Conservation (phyloP, 2,113 vertebrate genomes). For the Mola mola region DNA sequence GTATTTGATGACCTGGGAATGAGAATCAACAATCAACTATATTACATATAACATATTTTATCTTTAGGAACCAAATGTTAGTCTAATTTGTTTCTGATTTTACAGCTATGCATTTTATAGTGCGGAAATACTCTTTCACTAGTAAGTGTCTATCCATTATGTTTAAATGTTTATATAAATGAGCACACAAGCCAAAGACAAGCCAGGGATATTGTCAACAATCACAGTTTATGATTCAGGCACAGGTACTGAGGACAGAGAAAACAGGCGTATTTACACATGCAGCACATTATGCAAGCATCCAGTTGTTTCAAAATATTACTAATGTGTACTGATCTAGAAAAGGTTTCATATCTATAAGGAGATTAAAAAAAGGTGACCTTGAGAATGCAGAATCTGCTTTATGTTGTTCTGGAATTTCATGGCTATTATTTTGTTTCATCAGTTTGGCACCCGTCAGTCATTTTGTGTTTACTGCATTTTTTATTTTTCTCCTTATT, state of each 20-base stretch:
- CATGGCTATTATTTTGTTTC: conserved; percentile 5
- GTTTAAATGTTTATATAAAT: neutral
- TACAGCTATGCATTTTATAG: too few species aligned
- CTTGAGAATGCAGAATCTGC: conserved; percentile 33
- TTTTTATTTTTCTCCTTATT: neutral
- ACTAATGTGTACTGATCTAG: conserved; percentile 2
- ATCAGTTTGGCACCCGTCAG: neutral
- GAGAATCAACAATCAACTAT: too few species aligned
- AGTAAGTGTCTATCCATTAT: too few species aligned
- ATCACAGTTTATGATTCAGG: conserved; percentile 66
- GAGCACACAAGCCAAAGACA: conserved; percentile 8
- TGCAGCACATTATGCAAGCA: conserved; percentile 40
- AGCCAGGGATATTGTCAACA: conserved; percentile 48
- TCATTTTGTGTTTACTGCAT: neutral
- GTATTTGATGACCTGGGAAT: too few species aligned
- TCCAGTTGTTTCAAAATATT: conserved; percentile 37
- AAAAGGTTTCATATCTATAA: conserved; percentile 34
- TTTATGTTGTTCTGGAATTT: conserved; percentile 3
- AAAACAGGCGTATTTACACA: conserved; percentile 66
- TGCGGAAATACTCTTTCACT: too few species aligned
- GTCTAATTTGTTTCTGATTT: too few species aligned
- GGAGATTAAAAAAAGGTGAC: neutral
- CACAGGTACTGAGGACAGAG: conserved; percentile 36
- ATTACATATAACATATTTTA: too few species aligned
- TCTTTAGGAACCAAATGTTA: too few species aligned